Conservation (phyloP, 1,140 invertebrate genomes). For the Heliconius eleuchia region DNA sequence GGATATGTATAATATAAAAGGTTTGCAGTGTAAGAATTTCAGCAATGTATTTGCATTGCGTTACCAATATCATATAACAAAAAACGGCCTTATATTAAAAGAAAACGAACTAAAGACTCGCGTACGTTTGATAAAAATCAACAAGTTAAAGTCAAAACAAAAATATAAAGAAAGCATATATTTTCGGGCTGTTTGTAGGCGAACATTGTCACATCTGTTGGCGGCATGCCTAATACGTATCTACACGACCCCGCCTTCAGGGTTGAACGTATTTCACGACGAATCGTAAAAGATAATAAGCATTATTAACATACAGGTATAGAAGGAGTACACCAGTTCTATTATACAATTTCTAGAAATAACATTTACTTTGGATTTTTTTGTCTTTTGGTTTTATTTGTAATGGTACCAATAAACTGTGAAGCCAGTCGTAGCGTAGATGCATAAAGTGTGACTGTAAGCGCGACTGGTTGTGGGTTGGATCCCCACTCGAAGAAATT, state of each 20-base stretch:
- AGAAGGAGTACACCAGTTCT: constrained; percentile 17
- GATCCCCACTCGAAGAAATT: too few relatives aligned
- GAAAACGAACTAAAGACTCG: background rate
- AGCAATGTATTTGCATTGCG: too few relatives aligned
- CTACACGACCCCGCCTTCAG: constrained; percentile 39
- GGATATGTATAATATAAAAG: too few relatives aligned
- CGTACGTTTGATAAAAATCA: background rate
- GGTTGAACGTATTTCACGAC: constrained; percentile 41
- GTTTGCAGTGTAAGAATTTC: too few relatives aligned
- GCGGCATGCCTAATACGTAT: constrained; percentile 60
- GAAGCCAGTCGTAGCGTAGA: too few relatives aligned
- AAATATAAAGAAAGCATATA: constrained; percentile 4
- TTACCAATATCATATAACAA: too few relatives aligned
- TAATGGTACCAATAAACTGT: background rate
- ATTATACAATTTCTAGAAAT: constrained; percentile 4
- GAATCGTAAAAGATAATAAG: constrained; percentile 44
- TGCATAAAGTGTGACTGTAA: too few relatives aligned
- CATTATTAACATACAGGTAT: constrained; percentile 40
- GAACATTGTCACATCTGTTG: constrained; percentile 66
- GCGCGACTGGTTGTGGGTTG: too few relatives aligned
- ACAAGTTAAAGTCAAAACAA: background rate
- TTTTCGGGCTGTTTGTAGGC: constrained; percentile 17
- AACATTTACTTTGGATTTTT: background rate
- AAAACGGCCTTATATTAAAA: background rate
- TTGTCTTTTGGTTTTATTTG: background rate